Evolutionary conservation across 2,113 vertebrate genomes (phyloP).

Genomic region (Jaculus jaculus): DNA sequence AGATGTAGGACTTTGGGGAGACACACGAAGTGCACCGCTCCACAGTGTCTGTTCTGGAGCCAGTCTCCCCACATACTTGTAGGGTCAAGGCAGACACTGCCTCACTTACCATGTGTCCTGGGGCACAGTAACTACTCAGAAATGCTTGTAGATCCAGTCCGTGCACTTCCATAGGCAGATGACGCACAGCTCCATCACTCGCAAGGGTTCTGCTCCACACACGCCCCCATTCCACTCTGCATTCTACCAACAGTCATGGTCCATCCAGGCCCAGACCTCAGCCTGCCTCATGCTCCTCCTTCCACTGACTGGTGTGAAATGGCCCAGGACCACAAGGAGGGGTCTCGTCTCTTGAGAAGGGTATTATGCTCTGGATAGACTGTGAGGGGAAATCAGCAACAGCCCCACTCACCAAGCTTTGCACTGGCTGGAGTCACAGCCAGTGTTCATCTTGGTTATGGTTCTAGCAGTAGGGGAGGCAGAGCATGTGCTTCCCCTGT

Average conservation of each 20-base stretch:
- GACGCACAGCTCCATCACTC: accelerated
- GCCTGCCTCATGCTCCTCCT: background rate
- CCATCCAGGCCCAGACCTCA: background rate
- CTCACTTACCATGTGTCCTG: background rate
- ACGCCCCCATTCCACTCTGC: background rate
- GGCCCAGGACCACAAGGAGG: too few species aligned
- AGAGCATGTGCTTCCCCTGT: background rate
- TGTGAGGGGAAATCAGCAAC: background rate
- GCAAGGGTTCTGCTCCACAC: background rate
- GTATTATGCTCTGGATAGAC: background rate
- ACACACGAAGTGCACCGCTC: background rate
- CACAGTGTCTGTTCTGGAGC: too few species aligned
- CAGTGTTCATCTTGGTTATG: background rate
- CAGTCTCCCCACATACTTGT: background rate
- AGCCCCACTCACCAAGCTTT: background rate
- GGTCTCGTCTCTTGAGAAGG: background rate
- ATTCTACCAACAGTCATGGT: background rate
- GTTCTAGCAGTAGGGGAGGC: background rate
- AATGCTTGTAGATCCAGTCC: background rate
- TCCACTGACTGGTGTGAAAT: background rate
- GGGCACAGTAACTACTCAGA: background rate
- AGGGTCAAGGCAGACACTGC: background rate
- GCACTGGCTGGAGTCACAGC: background rate
- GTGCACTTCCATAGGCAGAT: background rate
- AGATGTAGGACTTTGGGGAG: background rate